Evolutionary conservation across 1,140 invertebrate genomes (phyloP).

Genomic region (Teleogryllus occipitalis): DNA sequence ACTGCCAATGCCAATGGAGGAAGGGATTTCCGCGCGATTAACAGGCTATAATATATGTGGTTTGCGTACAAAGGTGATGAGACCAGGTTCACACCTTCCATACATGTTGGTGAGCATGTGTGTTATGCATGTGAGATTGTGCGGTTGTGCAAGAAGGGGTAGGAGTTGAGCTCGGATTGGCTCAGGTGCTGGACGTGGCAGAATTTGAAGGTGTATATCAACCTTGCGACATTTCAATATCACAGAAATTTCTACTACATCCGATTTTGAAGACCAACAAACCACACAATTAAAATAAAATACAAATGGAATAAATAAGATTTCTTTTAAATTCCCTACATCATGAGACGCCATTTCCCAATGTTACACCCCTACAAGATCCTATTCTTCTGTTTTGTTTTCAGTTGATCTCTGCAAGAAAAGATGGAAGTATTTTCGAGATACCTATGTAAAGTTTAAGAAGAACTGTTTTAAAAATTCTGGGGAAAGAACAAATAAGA

Average conservation of each 20-base stretch:
- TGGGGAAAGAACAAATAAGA: not conserved
- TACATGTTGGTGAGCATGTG: not conserved
- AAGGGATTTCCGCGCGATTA: too few relatives aligned
- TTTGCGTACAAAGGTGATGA: not conserved
- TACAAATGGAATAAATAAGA: too few relatives aligned
- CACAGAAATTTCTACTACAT: too few relatives aligned
- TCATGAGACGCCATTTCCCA: too few relatives aligned
- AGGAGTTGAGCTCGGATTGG: not conserved
- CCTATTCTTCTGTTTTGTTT: not conserved
- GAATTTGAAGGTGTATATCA: not conserved
- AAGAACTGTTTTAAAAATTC: not conserved
- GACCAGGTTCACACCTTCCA: not conserved
- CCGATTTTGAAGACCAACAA: too few relatives aligned
- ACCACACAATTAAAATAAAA: too few relatives aligned
- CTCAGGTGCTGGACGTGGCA: not conserved
- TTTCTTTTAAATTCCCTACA: too few relatives aligned
- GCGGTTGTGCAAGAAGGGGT: not conserved
- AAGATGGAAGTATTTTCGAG: not conserved
- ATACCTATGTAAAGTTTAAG: not conserved
- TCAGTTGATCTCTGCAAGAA: slow-evolving; percentile 1
- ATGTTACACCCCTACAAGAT: too few relatives aligned
- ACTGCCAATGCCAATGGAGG: too few relatives aligned
- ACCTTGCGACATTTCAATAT: too few relatives aligned
- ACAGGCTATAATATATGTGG: not conserved
- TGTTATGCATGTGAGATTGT: not conserved